Percentiles rank a stretch among this genome's conserved stretches.
These are phyloP conservation scores for Rhinogobius similis DNA, from an alignment of 2,113 vertebrate species.

Conservation along the genomic window DNA sequence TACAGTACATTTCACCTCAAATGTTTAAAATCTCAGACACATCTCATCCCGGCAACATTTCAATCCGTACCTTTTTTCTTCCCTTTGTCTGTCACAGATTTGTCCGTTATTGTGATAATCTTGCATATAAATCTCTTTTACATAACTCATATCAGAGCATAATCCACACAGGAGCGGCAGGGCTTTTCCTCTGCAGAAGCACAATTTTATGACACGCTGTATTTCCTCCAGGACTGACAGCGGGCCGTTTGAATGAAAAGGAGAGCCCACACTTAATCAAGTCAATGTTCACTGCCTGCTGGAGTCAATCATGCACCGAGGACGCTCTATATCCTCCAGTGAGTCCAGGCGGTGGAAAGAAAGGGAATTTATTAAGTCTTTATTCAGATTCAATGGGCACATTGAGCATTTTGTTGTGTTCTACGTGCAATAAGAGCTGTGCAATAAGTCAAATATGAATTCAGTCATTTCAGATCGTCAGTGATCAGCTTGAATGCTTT, in stretches of 20 bases:
- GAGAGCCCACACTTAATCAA: background rate
- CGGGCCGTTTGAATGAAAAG: background rate
- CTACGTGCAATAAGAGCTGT: too few species aligned
- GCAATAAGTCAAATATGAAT: too few species aligned
- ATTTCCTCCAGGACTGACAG: conserved; percentile 1
- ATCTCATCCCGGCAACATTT: background rate
- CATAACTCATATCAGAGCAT: conserved; percentile 51
- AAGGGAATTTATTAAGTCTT: background rate
- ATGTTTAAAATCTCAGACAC: background rate
- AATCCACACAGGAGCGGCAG: conserved; percentile 40
- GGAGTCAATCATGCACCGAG: background rate
- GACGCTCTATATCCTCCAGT: background rate
- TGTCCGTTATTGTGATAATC: conserved; percentile 23
- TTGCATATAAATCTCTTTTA: conserved; percentile 57
- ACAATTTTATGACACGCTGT: conserved; percentile 12
- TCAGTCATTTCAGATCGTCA: background rate
- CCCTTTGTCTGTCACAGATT: conserved; percentile 32
- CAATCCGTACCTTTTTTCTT: background rate
- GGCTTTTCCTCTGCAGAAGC: conserved; percentile 6
- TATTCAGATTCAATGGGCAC: background rate
- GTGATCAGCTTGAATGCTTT: background rate
- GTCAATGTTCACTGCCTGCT: background rate
- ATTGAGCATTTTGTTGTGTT: background rate
- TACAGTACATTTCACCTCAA: background rate
- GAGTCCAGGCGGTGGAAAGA: background rate